Evolutionary conservation across 35 echinoderm and acorn worm species (phyloP), one percentile per base, ranked within the genome.

Genomic region (Lytechinus pictus): DNA sequence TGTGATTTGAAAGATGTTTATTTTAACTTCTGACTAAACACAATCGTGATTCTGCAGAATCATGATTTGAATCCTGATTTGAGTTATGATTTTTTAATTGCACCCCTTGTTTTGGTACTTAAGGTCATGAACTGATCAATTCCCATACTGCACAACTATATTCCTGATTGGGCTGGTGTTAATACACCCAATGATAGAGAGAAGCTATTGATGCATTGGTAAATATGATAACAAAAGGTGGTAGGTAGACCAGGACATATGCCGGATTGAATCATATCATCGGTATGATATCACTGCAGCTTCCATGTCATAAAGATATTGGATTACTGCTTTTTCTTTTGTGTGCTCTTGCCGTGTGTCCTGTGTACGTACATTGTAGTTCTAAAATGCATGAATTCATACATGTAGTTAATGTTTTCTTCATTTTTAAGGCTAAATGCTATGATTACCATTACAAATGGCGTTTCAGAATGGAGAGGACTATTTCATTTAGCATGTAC

Each of bases 171-270:
- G 33, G 33, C 33, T 44, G 33, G 33, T 44, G 33, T 44, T 44
- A 44, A 44, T 44, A 79, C 66, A 24, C 19, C 12, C 16, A 79
- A 79, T 79, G 66, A 79, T 79, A 79, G 66, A 79, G 16, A 79
- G 66, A 16, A 79, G 66, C 66, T 24, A 79, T 79, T 79, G 66
- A 79, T 79, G 66, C 66, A 79, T 79, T 7, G 66, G 66, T 79
- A 79, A 79, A 79, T 79, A 79, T 79, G 66, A 79, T 79, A 79
- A 79, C 66, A 79, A 79, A n/a, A 79, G 66, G 66, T n/a, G 66
- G 66, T 79, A 79, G 66, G 66, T n/a, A 79, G 16, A 24, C 16
- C 66, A 79, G 19, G 5, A 79, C 66, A 79, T 79, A 79, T 79
- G 66, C 66, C 19, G 21, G 66, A 16, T 79, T n/a, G 66, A 79